Base-by-base conservation (phyloP, 2,113 vertebrate species). In the Pipra filicauda region DNA sequence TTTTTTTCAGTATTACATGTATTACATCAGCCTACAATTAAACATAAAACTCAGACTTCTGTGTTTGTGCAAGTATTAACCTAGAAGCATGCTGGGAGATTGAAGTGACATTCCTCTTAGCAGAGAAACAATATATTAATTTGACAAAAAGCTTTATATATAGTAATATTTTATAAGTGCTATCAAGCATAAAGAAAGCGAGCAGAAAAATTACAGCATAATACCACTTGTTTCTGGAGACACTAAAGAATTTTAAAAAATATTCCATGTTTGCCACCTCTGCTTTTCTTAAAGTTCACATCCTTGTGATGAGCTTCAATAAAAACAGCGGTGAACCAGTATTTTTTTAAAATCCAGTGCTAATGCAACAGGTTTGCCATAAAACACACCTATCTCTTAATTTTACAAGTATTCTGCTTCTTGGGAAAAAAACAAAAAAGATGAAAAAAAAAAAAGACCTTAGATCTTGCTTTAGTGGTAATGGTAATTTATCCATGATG, bases 371-470 rank as follows among this genome's bases (percentile, higher is more conserved):
- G 19, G 52, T 41, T 57, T 78, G 13, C 33, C 51, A 87, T 26
- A 28, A 6, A 80, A 66, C 26, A 66, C 26, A 76, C 24, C 11
- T 59, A 52, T 8, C 17, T 83, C 52, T 72, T 26, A 61, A 64
- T 48, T 66, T 85, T 9, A 86, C 17, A 79, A 30, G 11, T 55
- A 61, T 43, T 58, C 44, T 70, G 26, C 22, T 69, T 65, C 66
- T 55, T 59, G 24, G 35, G 66, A 5, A 12, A 46, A 76, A 15
- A 6, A 17, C 13, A n/a, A 3, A 20, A 5, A 11, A 13, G 8
- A 4, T 7, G 6, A 20, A 31, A 31, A 14, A 21, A n/a, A 12
- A 6, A 5, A 33, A 41, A 37, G 3, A 24, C 5, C 0, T 48
- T 48, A 71, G 22, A 46, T 72, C 27, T 76, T 73, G 20, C 21